Conservation (phyloP, 2,797 vertebrate species). For the Pseudochirops corinnae region DNA sequence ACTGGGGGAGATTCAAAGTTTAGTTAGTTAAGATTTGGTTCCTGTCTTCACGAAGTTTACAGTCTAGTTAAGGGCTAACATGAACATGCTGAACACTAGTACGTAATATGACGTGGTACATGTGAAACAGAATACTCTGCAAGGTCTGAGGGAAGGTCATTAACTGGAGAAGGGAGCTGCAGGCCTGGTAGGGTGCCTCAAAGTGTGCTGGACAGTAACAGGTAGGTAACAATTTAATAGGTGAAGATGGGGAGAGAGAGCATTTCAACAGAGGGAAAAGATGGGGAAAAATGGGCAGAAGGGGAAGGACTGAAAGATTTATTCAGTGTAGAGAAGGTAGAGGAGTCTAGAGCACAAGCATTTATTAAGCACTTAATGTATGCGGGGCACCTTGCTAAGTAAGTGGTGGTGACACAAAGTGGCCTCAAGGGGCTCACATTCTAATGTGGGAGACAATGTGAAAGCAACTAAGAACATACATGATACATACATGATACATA, state of each 20-base stretch:
- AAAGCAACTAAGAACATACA: not conserved
- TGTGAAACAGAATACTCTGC: not conserved
- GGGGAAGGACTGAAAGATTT: not conserved
- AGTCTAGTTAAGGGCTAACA: not conserved
- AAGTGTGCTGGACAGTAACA: not conserved
- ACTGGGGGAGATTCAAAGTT: not conserved
- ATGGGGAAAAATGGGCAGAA: not conserved
- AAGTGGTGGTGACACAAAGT: not conserved
- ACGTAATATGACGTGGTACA: not conserved
- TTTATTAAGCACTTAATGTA: not conserved
- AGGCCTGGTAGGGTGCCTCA: not conserved
- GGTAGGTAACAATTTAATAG: not conserved
- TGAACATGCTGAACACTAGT: not conserved
- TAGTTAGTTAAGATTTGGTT: not conserved
- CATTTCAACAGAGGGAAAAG: not conserved
- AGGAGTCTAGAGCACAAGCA: not conserved
- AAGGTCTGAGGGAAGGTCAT: not conserved
- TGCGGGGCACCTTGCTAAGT: not conserved
- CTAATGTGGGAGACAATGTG: not conserved
- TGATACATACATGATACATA: not conserved
- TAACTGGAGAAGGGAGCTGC: not conserved
- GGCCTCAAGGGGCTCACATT: not conserved
- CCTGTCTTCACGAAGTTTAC: not conserved
- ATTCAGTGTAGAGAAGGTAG: not conserved
- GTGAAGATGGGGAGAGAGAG: not conserved